These are phyloP conservation scores for Lanistes nyassanus DNA, from an alignment of 1,140 invertebrate genomes.

Conservation along the genomic window DNA sequence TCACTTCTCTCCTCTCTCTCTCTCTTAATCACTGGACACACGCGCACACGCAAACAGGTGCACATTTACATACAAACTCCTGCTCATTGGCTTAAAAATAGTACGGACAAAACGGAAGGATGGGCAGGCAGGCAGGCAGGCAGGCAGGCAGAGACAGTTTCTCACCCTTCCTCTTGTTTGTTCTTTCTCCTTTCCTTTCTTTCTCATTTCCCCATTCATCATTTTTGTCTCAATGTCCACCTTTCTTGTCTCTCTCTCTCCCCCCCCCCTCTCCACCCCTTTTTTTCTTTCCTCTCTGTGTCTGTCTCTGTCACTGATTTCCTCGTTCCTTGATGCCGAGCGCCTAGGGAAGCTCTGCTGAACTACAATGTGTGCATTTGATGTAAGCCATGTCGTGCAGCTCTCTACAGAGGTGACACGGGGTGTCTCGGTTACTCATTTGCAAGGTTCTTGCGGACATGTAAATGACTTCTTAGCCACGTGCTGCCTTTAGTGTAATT, in stretches of 20 bases:
- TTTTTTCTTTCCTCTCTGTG: neutral
- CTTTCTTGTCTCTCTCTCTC: neutral
- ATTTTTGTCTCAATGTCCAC: too few relatives aligned
- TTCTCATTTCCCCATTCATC: neutral
- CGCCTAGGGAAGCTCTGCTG: too few relatives aligned
- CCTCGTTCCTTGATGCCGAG: neutral
- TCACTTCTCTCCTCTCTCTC: slow-evolving; percentile 1
- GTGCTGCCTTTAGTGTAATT: too few relatives aligned
- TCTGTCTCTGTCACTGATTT: slow-evolving; percentile 1
- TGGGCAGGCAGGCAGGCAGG: slow-evolving; percentile 2
- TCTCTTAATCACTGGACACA: neutral
- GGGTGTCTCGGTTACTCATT: too few relatives aligned
- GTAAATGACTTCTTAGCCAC: too few relatives aligned
- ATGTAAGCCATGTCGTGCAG: too few relatives aligned
- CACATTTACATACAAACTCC: too few relatives aligned
- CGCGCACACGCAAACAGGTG: slow-evolving; percentile 6
- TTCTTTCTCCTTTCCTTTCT: neutral
- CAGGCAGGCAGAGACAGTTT: neutral
- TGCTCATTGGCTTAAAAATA: too few relatives aligned
- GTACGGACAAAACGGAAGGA: neutral
- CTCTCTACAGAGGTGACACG: too few relatives aligned
- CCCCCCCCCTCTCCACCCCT: neutral
- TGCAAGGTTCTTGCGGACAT: too few relatives aligned
- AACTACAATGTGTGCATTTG: too few relatives aligned
- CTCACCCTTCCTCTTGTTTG: too few relatives aligned